Evolutionary conservation across 2,888 invertebrate species (phyloP).

Genomic region (Halictus quadricinctus): DNA sequence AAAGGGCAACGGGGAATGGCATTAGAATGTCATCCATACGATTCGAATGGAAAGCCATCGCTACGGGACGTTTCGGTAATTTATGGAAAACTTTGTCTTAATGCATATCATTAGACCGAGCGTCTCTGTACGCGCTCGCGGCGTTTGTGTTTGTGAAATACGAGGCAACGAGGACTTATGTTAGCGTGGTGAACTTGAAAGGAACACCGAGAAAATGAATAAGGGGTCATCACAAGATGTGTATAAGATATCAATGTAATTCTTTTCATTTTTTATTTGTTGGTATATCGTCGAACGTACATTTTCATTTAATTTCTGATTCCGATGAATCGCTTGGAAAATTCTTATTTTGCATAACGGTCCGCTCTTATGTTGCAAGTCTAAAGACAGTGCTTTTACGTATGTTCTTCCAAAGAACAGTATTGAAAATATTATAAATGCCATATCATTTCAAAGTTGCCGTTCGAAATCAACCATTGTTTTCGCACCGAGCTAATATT

Average conservation of each 20-base stretch:
- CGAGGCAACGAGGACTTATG: not conserved
- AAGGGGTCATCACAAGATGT: not conserved
- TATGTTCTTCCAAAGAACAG: too few relatives aligned
- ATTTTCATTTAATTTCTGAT: too few relatives aligned
- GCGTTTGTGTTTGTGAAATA: not conserved
- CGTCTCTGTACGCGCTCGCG: not conserved
- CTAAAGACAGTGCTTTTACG: too few relatives aligned
- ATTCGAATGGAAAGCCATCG: constrained; percentile 49
- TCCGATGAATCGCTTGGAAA: too few relatives aligned
- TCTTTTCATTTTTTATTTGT: too few relatives aligned
- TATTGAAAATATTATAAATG: too few relatives aligned
- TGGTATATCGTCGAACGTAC: too few relatives aligned
- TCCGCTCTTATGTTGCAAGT: too few relatives aligned
- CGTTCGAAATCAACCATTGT: not conserved
- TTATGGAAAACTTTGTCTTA: constrained; percentile 26
- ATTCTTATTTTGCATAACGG: too few relatives aligned
- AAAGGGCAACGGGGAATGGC: constrained; percentile 53
- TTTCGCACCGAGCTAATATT: not conserved
- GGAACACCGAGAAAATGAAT: not conserved
- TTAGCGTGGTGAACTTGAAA: not conserved
- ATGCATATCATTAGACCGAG: constrained; percentile 4
- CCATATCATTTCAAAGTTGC: not conserved
- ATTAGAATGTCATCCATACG: constrained; percentile 63
- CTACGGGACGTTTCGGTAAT: constrained; percentile 25
- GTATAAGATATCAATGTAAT: too few relatives aligned